Conservation (phyloP, 2,797 vertebrate genomes). For the Oreochromis mossambicus region DNA sequence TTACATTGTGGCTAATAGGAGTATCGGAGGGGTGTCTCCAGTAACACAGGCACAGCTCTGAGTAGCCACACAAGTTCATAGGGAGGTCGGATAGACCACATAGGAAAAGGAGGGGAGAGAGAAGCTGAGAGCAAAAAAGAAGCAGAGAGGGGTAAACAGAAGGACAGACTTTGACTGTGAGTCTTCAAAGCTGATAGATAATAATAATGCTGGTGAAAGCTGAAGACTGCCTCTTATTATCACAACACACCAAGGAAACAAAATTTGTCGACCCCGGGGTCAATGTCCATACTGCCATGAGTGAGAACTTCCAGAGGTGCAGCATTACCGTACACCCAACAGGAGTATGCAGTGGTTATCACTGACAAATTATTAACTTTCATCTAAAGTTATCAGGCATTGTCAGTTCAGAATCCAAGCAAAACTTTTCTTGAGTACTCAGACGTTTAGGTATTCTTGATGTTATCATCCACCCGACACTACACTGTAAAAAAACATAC, state of each 20-base stretch:
- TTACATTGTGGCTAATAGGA: constrained; percentile 60
- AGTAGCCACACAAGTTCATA: constrained; percentile 61
- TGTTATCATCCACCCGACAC: background rate
- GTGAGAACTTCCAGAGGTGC: constrained; percentile 3
- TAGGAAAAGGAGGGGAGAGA: constrained; percentile 11
- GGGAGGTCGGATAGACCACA: constrained; percentile 53
- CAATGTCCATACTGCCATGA: constrained; percentile 8
- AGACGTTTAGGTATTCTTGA: background rate
- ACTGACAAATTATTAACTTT: background rate
- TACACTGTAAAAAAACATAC: background rate
- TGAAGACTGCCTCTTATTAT: background rate
- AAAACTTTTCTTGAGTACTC: background rate
- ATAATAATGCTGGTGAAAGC: background rate
- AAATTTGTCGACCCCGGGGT: constrained; percentile 28
- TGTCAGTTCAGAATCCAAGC: background rate
- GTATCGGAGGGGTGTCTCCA: constrained; percentile 65
- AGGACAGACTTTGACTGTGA: constrained; percentile 1
- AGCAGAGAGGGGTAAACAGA: background rate
- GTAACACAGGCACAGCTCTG: constrained; percentile 57
- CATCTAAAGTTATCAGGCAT: background rate
- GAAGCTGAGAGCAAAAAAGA: background rate
- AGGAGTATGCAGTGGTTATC: background rate
- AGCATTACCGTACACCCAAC: background rate
- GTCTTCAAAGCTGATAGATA: constrained; percentile 10
- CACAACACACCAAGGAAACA: background rate